phyloP scores from a whole-genome alignment of 2,888 invertebrate species.

The Pardosa pseudoannulata region DNA sequence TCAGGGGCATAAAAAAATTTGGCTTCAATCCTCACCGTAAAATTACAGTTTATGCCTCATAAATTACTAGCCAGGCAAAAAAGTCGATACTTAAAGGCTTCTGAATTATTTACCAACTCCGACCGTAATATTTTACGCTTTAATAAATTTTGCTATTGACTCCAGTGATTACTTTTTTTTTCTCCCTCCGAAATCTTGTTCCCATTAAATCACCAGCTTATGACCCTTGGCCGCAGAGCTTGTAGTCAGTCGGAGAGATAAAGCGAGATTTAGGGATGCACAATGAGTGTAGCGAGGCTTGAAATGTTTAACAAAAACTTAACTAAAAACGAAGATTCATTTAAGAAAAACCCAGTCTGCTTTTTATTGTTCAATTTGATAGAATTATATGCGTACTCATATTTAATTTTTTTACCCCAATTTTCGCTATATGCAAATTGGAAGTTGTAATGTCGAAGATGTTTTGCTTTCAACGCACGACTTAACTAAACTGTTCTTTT shows the following conservation, averaged over 20 bases:
- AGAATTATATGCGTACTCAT: background rate
- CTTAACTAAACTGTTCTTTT: background rate
- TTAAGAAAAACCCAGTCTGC: background rate
- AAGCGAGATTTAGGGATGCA: background rate
- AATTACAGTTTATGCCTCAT: slow-evolving; percentile 26
- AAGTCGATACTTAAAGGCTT: background rate
- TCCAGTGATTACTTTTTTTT: slow-evolving; percentile 13
- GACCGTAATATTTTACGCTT: slow-evolving; percentile 50
- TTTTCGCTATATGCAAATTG: slow-evolving; percentile 17
- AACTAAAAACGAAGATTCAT: background rate
- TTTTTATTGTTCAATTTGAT: background rate
- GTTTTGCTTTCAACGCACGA: slow-evolving; percentile 7
- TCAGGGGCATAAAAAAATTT: background rate
- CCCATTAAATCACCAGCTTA: slow-evolving; percentile 20
- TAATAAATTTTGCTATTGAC: slow-evolving; percentile 36
- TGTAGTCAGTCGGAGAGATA: background rate
- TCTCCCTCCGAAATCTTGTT: slow-evolving; percentile 1
- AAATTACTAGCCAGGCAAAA: background rate
- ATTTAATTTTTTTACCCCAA: background rate
- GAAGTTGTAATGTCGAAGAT: background rate
- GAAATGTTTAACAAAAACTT: background rate
- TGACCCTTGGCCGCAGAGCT: background rate
- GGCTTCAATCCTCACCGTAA: background rate
- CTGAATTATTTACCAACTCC: slow-evolving; percentile 48
- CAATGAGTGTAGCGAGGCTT: background rate